Evolutionary conservation across 2,797 vertebrate species (phyloP).

Genomic region (Rachycentron canadum): DNA sequence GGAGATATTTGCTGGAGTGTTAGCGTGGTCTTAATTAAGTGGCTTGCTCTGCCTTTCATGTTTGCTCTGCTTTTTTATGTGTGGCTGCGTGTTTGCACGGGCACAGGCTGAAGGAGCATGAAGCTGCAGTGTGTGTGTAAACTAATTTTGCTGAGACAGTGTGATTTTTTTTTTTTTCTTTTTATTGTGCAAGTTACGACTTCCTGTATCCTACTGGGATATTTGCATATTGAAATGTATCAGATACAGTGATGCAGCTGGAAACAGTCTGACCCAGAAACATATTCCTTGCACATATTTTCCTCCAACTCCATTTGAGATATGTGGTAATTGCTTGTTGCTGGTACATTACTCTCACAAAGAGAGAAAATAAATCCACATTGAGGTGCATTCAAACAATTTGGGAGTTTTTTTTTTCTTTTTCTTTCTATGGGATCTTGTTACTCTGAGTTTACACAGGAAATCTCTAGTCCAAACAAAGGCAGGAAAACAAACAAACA

Average conservation of each 20-base stretch:
- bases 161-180: conserved; percentile 9
- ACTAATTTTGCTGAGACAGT: conserved; percentile 45
- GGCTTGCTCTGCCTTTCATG: conserved; percentile 42
- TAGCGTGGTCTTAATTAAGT: conserved; percentile 56
- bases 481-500: conserved; percentile 83
- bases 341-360: conserved; percentile 24
- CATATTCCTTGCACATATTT: conserved; percentile 9
- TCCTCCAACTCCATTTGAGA: conserved; percentile 10
- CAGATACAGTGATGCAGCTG: conserved; percentile 7
- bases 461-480: conserved; percentile 82
- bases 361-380: conserved; percentile 54
- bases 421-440: conserved; percentile 51
- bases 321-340: conserved; percentile 42
- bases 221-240: conserved; percentile 25
- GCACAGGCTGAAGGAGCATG: conserved; percentile 23
- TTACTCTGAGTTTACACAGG: conserved; percentile 74
- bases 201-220: conserved; percentile 17
- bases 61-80: conserved; percentile 64
- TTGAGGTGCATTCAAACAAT: conserved; percentile 37
- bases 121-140: conserved; percentile 26
- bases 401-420: conserved; percentile 31
- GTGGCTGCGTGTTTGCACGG: conserved; percentile 45
- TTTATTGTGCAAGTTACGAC: conserved; percentile 13
- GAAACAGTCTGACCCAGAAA: conserved; percentile 15
- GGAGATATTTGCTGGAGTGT: conserved; percentile 55